phyloP scores from a whole-genome alignment of 2,113 vertebrate genomes.

The Sylvia atricapilla region DNA sequence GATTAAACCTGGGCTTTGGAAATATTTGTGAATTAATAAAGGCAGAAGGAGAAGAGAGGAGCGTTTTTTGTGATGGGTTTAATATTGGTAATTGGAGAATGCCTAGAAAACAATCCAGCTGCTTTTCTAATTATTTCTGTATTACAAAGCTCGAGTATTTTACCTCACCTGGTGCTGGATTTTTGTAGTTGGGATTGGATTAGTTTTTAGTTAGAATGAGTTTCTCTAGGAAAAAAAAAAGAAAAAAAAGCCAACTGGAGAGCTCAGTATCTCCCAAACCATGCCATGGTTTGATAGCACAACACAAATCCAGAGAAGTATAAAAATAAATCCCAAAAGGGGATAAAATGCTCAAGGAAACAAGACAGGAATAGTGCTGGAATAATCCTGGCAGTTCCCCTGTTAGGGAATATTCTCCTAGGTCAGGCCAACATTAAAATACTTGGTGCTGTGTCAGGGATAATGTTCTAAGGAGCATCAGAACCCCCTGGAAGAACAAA shows the following conservation, averaged over 20 bases:
- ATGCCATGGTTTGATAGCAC: background rate
- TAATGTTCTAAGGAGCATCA: background rate
- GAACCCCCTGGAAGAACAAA: fast-evolving
- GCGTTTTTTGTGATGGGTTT: background rate
- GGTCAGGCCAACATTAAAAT: background rate
- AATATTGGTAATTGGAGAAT: background rate
- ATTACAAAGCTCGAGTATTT: background rate
- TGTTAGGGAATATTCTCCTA: background rate
- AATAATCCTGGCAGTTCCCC: background rate
- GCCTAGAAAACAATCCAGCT: background rate
- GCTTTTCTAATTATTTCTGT: background rate
- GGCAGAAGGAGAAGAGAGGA: background rate
- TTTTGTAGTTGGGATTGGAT: background rate
- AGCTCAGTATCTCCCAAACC: background rate
- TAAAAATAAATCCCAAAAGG: background rate
- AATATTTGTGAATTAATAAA: background rate
- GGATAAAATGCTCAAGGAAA: background rate
- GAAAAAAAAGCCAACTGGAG: background rate
- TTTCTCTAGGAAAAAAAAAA: background rate
- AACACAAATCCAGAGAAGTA: background rate
- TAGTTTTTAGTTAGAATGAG: background rate
- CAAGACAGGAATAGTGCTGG: background rate
- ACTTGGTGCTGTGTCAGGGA: background rate
- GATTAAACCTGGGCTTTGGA: background rate
- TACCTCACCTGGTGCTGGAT: background rate